phyloP scores from a whole-genome alignment of 1,140 invertebrate species.

The Drosophila paulistorum region DNA sequence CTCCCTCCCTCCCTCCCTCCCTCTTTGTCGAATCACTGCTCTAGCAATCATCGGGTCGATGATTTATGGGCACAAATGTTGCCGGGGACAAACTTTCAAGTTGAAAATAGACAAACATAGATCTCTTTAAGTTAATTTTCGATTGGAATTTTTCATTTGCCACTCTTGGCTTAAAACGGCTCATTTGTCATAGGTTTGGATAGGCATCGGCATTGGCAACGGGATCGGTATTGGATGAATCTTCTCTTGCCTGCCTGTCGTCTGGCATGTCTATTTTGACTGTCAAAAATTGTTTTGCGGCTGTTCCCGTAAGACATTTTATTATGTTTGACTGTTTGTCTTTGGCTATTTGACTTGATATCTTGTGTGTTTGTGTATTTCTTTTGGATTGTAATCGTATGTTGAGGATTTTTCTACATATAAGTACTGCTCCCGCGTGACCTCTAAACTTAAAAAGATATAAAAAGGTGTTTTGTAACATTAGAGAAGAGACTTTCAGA shows the following conservation, averaged over 20 bases:
- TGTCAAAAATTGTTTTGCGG: slow-evolving; percentile 75
- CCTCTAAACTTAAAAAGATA: neutral
- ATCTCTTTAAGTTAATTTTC: slow-evolving; percentile 68
- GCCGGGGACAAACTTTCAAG: slow-evolving; percentile 54
- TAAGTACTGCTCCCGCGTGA: neutral
- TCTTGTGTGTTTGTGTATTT: slow-evolving; percentile 27
- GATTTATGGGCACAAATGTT: slow-evolving; percentile 76
- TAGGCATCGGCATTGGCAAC: neutral
- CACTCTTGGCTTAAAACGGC: slow-evolving; percentile 50
- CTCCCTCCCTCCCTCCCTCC: neutral
- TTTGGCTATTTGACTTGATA: slow-evolving; percentile 30
- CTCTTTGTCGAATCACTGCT: neutral
- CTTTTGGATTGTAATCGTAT: neutral
- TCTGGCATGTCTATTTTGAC: slow-evolving; percentile 68
- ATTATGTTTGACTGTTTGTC: slow-evolving; percentile 77
- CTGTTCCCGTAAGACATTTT: slow-evolving; percentile 73
- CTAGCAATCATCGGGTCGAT: slow-evolving; percentile 38
- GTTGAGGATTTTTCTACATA: neutral
- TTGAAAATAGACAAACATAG: slow-evolving; percentile 68
- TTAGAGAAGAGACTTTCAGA: no score
- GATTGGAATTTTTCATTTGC: slow-evolving; percentile 56
- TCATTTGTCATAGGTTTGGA: slow-evolving; percentile 65
- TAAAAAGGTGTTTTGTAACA: no score
- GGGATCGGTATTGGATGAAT: neutral
- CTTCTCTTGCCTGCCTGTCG: neutral